These are phyloP conservation scores for Resseliella maxima DNA, from an alignment of 2,888 invertebrate genomes.

Conservation along the genomic window DNA sequence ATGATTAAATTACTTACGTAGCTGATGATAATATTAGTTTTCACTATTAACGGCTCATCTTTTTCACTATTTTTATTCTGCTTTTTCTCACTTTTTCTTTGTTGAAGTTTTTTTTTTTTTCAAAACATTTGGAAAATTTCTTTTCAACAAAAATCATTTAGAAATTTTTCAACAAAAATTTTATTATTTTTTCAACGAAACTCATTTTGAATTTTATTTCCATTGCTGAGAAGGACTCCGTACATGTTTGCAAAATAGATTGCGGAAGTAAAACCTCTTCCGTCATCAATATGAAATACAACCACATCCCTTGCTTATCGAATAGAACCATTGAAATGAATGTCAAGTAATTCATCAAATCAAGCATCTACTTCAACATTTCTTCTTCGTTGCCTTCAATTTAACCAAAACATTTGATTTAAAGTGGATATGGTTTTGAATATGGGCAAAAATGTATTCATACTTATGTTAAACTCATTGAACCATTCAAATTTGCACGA, in stretches of 20 bases:
- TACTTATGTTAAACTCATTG: constrained; percentile 23
- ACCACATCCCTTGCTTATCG: neutral
- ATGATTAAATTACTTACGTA: constrained; percentile 13
- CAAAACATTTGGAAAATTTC: too few species aligned
- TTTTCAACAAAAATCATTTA: too few species aligned
- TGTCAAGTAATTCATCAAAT: constrained; percentile 53
- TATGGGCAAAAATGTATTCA: neutral
- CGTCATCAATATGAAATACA: neutral
- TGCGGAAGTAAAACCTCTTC: too few species aligned
- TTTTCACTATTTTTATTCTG: neutral
- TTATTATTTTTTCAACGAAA: too few species aligned
- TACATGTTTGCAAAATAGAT: too few species aligned
- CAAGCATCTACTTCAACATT: constrained; percentile 46
- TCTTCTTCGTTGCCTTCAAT: constrained; percentile 42
- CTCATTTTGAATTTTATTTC: too few species aligned
- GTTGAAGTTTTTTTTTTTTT: too few species aligned
- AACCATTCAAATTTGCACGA: neutral
- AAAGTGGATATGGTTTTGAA: neutral
- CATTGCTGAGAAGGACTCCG: too few species aligned
- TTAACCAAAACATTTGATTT: neutral
- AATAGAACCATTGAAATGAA: neutral
- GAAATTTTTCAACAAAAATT: too few species aligned
- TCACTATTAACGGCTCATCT: neutral
- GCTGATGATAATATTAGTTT: constrained; percentile 10
- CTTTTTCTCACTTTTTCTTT: neutral